These are phyloP conservation scores for Peromyscus maniculatus DNA, from an alignment of 2,113 vertebrate species.

Conservation along the genomic window DNA sequence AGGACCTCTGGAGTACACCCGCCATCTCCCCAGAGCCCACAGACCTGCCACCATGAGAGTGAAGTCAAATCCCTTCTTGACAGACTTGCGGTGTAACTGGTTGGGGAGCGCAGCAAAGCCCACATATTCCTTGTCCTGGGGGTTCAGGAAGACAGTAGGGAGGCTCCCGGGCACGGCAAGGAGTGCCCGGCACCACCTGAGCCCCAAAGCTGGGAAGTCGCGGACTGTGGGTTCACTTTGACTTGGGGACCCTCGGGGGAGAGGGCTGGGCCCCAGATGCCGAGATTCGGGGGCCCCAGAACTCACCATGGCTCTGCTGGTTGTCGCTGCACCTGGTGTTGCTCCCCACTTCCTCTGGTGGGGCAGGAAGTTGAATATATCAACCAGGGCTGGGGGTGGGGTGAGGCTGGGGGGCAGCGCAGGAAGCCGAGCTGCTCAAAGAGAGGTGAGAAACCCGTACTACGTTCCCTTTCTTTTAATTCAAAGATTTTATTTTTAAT, in stretches of 20 bases:
- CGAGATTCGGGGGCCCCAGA: not conserved
- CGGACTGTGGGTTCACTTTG: not conserved
- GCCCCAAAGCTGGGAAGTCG: not conserved
- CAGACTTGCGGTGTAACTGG: conserved; percentile 84
- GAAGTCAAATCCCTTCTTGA: conserved; percentile 86
- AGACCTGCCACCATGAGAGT: conserved; percentile 86
- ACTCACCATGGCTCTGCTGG: conserved; percentile 79
- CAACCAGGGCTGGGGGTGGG: conserved; percentile 27
- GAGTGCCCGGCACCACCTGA: not conserved
- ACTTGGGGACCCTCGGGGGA: not conserved
- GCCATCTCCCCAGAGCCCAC: conserved; percentile 14
- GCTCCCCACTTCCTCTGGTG: conserved; percentile 77
- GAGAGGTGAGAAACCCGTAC: conserved; percentile 3
- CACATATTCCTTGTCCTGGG: conserved; percentile 84
- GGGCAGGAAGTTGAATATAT: conserved; percentile 77
- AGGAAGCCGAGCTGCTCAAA: conserved; percentile 43
- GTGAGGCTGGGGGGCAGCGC: not conserved
- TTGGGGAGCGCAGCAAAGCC: conserved; percentile 83
- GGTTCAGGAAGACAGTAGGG: not conserved
- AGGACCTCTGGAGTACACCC: not conserved
- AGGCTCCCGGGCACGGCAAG: not conserved
- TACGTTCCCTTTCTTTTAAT: not conserved
- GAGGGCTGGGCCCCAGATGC: not conserved
- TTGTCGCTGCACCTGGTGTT: conserved; percentile 72
- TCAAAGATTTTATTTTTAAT: not conserved